phyloP scores from a whole-genome alignment of 1,140 invertebrate species.

The Penaeus chinensis region DNA sequence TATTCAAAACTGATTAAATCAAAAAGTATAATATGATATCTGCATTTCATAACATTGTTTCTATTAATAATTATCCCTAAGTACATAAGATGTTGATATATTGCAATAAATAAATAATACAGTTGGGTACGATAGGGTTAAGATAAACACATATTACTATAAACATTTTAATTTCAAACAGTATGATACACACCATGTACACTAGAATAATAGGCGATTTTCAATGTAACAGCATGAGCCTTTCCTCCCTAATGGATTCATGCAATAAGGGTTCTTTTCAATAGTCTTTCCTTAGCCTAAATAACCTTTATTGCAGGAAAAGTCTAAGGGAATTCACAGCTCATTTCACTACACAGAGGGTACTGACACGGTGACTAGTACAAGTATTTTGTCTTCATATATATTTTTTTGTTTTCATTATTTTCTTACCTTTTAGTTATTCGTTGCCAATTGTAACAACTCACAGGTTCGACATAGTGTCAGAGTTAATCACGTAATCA shows the following conservation, averaged over 20 bases:
- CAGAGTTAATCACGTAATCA: no score
- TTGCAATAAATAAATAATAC: no score
- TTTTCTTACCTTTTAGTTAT: not conserved
- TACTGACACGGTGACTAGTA: constrained; percentile 55
- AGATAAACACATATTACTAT: constrained; percentile 14
- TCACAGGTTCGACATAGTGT: no score
- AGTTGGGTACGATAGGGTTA: no score
- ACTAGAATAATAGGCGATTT: constrained; percentile 53
- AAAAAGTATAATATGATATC: no score
- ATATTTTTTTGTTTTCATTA: constrained; percentile 20
- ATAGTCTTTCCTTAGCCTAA: not conserved
- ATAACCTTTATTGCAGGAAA: not conserved
- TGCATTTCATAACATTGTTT: no score
- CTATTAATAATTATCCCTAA: no score
- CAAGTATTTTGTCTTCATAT: constrained; percentile 14
- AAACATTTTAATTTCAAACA: constrained; percentile 59
- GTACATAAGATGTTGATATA: no score
- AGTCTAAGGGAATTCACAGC: not conserved
- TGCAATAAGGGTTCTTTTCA: not conserved
- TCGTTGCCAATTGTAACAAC: not conserved
- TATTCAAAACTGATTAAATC: no score
- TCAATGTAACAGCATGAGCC: not conserved
- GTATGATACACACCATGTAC: constrained; percentile 57
- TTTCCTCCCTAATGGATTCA: not conserved
- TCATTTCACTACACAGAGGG: constrained; percentile 20